A percentile compares a stretch with the other conserved stretches of the same genome.
phyloP scores from a whole-genome alignment of 1,140 invertebrate species.

The Lepidostoma basale region DNA sequence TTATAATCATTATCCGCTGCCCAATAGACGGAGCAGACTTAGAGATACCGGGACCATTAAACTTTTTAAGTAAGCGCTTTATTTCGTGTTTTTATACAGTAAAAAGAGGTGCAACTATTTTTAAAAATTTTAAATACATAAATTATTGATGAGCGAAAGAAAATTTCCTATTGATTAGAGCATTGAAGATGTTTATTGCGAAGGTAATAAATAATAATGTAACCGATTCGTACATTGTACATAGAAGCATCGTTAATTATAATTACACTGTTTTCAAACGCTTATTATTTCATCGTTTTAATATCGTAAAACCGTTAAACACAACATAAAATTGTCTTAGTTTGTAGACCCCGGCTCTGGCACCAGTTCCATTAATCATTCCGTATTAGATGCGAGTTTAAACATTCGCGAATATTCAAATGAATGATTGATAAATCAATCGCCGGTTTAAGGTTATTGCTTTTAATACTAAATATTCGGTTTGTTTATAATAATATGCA shows the following conservation, averaged over 20 bases:
- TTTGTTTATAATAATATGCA: conserved; percentile 8
- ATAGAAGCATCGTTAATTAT: conserved; percentile 2
- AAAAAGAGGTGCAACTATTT: too few relatives aligned
- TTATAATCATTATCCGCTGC: background rate
- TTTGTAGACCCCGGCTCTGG: background rate
- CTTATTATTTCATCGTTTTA: conserved; percentile 4
- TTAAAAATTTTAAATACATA: too few relatives aligned
- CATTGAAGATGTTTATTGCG: too few relatives aligned
- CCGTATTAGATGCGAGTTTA: background rate
- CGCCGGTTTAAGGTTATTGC: background rate
- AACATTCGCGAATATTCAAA: background rate
- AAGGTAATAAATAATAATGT: too few relatives aligned
- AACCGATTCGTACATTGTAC: too few relatives aligned
- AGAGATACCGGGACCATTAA: background rate
- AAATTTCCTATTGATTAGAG: too few relatives aligned
- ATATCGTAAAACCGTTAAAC: background rate
- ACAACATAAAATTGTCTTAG: too few relatives aligned
- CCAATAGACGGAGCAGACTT: background rate
- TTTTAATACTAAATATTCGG: background rate
- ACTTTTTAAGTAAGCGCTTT: too few relatives aligned
- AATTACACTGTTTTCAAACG: background rate
- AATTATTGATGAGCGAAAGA: too few relatives aligned
- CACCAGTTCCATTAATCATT: conserved; percentile 3
- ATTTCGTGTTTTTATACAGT: too few relatives aligned
- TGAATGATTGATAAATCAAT: conserved; percentile 1